Base-by-base conservation (phyloP, 2,113 vertebrate genomes). In the Panurus biarmicus region DNA sequence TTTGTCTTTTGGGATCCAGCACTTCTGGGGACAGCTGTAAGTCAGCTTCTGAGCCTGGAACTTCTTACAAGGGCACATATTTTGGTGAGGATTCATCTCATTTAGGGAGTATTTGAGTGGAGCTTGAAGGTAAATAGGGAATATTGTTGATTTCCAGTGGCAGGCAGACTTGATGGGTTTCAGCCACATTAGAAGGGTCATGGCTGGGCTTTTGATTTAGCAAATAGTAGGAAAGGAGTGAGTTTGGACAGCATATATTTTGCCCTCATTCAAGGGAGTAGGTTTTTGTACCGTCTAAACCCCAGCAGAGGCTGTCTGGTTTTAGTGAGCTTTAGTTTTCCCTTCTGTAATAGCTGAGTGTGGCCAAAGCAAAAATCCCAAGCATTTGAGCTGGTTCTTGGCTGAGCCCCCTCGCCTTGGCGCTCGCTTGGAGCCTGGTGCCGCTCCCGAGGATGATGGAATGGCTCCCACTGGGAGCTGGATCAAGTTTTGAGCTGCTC, bases 381-480 rank as follows among this genome's bases (percentile, higher is more conserved):
- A 58, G 83, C 73, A 31, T 85, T 38, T 64, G 15, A 47, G 57
- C 58, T 56, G n/a, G 47, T 66, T 76, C 60, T 93, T 21, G 23
- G 87, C 84, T 81, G 76, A 85, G 75, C 62, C 54, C 47, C 29
- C 61, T 61, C 0, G 3, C 12, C 47, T 42, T 92, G 92, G 87
- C 35, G 3, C 48, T 83, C 3, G 0, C 36, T 10, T 7, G 45
- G 53, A 85, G 84, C 53, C 73, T 87, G 66, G 53, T 94, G 88
- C 94, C 31, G 72, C 64, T 95, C 91, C 84, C 0, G 12, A 80
- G 93, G 76, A 95, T 88, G 96, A 92, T 90, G 94, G 96, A 95
- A 94, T 14, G 10, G 79, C 51, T 95, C 93, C 96, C 78, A 83
- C 85, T 85, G 90, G 93, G 93, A 97, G 51, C 93, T 94, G 94